Evolutionary conservation across 2,113 vertebrate genomes (phyloP), one percentile per base, ranked within the genome.

Genomic region (Gymnocephalus cernua): DNA sequence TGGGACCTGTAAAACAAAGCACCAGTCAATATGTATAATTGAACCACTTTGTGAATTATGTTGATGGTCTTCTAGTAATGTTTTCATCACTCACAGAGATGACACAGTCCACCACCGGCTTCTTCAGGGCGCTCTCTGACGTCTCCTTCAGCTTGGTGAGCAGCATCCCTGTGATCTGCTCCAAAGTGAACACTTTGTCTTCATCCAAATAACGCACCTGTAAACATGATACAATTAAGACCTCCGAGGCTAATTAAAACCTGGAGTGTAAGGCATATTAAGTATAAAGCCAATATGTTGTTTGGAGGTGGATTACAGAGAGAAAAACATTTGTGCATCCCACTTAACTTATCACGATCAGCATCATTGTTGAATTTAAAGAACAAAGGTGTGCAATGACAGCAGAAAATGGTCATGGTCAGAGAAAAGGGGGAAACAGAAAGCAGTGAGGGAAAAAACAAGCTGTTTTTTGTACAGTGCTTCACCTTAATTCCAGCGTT

Each of bases 101-200:
- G 68, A 99, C 98, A 45, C 98, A 99, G 89, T 99, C 98, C 23
- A 97, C 96, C 83, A 99, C 97, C 2, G 98, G 97, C 84, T 99
- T 99, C 94, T 98, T 99, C 86, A 99, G 90, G 53, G 97, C 96
- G n/a, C 89, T 95, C 91, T 99, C 97, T 2, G 98, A 96, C 12
- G 97, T 98, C 89, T 99, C 98, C 86, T 97, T 99, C 86, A 99
- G 96, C 76, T 99, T 99, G 83, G 95, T 97, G 86, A 99, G 62
- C 62, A 99, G 91, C 97, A 98, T 99, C 75, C 96, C 97, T 4
- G 96, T 95, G 70, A 99, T 95, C 90, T 99, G 98, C 86, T 99
- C 97, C 51, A 98, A 91, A 53, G 97, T 96, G 93, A 99, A 98
- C 75, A 96, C 95, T 80, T 97, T 96, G 83, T 99, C 97, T 86